phyloP scores from a whole-genome alignment of 2,797 vertebrate species.

The Taeniopygia guttata region DNA sequence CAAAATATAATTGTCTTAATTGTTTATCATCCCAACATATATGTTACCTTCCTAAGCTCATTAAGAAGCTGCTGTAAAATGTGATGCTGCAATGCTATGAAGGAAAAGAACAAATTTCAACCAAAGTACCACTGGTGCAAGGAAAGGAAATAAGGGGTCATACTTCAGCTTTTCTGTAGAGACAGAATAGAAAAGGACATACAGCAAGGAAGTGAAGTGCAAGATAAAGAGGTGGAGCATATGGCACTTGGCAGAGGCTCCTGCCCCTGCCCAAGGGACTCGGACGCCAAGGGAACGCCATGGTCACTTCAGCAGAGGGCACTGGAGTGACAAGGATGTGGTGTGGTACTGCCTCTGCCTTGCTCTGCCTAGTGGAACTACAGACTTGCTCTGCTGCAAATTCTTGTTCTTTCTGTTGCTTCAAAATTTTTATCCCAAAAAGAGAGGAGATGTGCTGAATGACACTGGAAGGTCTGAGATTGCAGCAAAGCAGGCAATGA shows the following conservation, averaged over 20 bases:
- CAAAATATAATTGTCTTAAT: neutral
- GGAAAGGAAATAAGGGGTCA: neutral
- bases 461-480: neutral
- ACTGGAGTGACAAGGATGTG: neutral
- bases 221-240: neutral
- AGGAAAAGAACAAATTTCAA: neutral
- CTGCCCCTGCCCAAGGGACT: neutral
- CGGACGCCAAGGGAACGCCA: neutral
- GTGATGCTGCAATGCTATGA: neutral
- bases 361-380: neutral
- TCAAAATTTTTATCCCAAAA: neutral
- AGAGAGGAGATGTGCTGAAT: neutral
- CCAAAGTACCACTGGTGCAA: neutral
- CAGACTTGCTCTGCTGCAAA: neutral
- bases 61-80: neutral
- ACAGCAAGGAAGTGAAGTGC: neutral
- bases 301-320: slow-evolving; percentile 23
- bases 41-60: neutral
- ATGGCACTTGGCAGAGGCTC: neutral
- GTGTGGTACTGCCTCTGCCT: neutral
- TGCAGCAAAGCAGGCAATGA: neutral
- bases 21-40: neutral
- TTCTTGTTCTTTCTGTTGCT: neutral
- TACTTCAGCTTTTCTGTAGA: neutral
- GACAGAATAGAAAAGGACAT: neutral